phyloP scores from a whole-genome alignment of 2,113 vertebrate genomes.

The Gyps fulvus region DNA sequence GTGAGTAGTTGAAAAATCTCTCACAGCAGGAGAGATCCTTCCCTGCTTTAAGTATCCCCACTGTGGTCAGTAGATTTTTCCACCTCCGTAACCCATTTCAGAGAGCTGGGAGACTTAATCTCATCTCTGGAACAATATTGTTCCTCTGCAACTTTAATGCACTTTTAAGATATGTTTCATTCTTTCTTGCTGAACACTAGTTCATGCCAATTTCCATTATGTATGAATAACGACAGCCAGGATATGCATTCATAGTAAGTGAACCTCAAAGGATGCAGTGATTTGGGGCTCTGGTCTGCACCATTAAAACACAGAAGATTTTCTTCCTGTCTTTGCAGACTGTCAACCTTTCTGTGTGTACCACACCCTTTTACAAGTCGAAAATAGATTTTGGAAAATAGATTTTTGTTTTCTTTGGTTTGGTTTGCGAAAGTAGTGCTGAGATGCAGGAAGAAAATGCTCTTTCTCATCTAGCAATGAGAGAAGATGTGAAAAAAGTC shows the following conservation, averaged over 20 bases:
- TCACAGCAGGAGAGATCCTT: background rate
- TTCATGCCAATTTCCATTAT: background rate
- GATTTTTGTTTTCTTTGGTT: background rate
- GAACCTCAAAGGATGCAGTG: background rate
- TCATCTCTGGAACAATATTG: background rate
- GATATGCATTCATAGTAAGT: background rate
- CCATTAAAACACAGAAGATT: background rate
- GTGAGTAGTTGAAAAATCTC: background rate
- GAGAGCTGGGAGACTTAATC: background rate
- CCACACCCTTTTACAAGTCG: background rate
- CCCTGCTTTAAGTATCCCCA: background rate
- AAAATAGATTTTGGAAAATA: background rate
- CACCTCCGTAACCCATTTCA: background rate
- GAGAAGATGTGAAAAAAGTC: background rate
- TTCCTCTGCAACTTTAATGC: constrained; percentile 11
- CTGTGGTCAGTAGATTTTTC: background rate
- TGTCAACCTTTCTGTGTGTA: background rate
- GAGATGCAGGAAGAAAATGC: background rate
- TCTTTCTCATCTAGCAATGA: background rate
- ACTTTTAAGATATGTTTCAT: background rate
- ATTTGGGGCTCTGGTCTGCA: background rate
- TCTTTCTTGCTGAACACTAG: background rate
- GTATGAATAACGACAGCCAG: background rate
- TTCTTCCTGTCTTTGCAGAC: background rate
- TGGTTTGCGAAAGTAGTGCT: background rate